Evolutionary conservation across 1,140 invertebrate genomes (phyloP), one percentile per base, ranked within the genome.

Genomic region (Armadillidium nasatum): DNA sequence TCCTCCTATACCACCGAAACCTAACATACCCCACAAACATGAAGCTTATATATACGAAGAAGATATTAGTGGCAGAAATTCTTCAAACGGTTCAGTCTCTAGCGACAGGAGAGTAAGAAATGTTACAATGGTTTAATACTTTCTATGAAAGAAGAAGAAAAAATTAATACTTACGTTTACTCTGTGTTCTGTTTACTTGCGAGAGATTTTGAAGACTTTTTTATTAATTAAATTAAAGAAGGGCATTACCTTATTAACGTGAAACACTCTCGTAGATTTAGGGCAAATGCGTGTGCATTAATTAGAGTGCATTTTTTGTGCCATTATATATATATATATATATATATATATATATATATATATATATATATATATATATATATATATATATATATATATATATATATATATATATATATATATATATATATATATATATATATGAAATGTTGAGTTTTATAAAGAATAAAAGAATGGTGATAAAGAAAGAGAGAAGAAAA

Each of bases 61-160:
- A 67, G 76, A 77, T 60, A 70, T 75, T 22, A 76, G 76, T 23
- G 72, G 76, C 3, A 75, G 71, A n/a, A 74, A 74, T n/a, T 77
- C 80, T 10, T 76, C 80, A 11, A 74, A 74, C 7, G 75, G 69
- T 13, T 72, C 75, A 6, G 75, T 73, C 21, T 70, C 71, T 4
- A 72, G 44, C 21, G 80, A 81, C 50, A 79, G 78, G 45, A 73
- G 78, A 10, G 78, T 81, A 23, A 73, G 80, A 7, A 81, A 79
- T 43, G 78, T 81, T 10, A 81, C 78, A 0, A 81, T 81, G 78
- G 78, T 81, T 60, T 81, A 79, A 79, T 50, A n/a, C n/a, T n/a
- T n/a, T n/a, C n/a, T n/a, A n/a, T n/a, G n/a, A n/a, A n/a, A n/a
- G n/a, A n/a, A n/a, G n/a, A n/a, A n/a, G n/a, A n/a, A n/a, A n/a